Base-by-base conservation (phyloP, 2,888 invertebrate genomes). In the Callyntrura guangdongensis region DNA sequence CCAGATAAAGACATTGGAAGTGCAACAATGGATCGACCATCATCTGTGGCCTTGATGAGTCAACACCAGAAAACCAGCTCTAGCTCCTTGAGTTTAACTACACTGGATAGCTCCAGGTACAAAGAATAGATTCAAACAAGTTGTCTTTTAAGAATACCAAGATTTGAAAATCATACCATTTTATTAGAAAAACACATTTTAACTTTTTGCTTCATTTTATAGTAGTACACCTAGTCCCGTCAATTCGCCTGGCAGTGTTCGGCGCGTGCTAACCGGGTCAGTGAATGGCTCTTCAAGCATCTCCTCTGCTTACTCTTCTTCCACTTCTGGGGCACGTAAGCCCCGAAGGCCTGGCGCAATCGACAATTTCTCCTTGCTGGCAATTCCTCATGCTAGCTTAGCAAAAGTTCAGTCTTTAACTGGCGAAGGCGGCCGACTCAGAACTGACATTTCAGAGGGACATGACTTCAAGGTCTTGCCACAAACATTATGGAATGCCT, bases 391-490 rank as follows among this genome's bases (percentile, higher is more conserved):
- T 14, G 59, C 91, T 0, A 61, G 84, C 72, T 25, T 82, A 8
- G 56, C 72, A 14, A 93, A 93, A 69, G 88, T 97, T 22, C 96
- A 96, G 67, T 97, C 97, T 0, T 95, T 98, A 92, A 98, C 98
- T 1, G 98, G 98, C 84, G 98, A 98, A 95, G 98, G 98, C 92
- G 98, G 98, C 0, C 96, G 97, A 94, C 95, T 98, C 91, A 97
- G 97, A 92, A 96, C 96, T 59, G 94, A 93, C 67, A 87, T 94
- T 20, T 77, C 91, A n/a, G 96, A 97, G 59, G 97, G 97, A 93
- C 96, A 97, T 90, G 98, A 98, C 96, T 98, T 98, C 95, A 97
- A 98, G 95, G 95, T 98, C 74, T 96, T 98, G 81, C 98, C 98
- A 0, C 98, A 98, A 94, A 97, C 97, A 69, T 95, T 98, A 93